These are phyloP conservation scores for Malurus leucopterus DNA, from an alignment of 2,797 vertebrate species.

Conservation along the genomic window DNA sequence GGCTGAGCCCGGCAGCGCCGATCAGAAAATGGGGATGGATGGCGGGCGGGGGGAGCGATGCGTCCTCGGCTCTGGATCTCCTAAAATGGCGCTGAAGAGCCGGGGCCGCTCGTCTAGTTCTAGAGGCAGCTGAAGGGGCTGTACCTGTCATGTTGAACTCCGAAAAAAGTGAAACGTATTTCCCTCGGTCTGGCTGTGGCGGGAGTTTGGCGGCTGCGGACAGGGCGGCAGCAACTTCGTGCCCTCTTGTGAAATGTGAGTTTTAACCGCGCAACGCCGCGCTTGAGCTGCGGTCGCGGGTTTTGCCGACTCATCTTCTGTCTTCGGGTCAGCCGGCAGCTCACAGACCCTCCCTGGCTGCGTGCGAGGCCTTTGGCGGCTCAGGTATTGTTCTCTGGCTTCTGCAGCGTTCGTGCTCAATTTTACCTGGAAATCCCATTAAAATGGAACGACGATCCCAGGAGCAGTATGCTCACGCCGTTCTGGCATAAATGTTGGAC, in stretches of 20 bases:
- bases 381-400: not conserved
- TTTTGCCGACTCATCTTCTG: not conserved
- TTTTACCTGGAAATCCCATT: not conserved
- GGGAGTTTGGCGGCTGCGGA: not conserved
- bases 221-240: not conserved
- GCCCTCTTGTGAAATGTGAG: not conserved
- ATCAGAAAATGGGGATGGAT: not conserved
- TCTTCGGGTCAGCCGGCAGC: not conserved
- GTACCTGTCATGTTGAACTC: not conserved
- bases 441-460: not conserved
- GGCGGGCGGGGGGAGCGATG: not conserved
- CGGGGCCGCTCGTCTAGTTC: not conserved
- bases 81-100: conserved; percentile 33
- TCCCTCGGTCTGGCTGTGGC: accelerated
- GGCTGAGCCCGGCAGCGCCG: not conserved
- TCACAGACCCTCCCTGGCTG: not conserved
- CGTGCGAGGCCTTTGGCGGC: accelerated
- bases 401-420: accelerated
- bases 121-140: not conserved
- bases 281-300: not conserved
- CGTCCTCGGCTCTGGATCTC: not conserved
- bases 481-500: not conserved
- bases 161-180: accelerated
- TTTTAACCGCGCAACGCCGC: not conserved
- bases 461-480: accelerated